Conservation (phyloP, 2,888 invertebrate species). For the Netelia virgata region DNA sequence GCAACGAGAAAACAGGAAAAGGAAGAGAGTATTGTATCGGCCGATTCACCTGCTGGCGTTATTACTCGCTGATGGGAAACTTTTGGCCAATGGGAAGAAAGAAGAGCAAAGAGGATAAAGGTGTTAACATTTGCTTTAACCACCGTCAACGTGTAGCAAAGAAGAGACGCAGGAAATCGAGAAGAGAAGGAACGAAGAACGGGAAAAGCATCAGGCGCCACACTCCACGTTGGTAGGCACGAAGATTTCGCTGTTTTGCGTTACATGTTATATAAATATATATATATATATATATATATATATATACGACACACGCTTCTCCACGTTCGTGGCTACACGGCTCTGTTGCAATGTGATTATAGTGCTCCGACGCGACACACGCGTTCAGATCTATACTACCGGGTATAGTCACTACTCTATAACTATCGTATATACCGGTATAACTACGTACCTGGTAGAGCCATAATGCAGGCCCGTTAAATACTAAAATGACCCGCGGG, state of each 20-base stretch:
- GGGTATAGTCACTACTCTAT: slow-evolving; percentile 47
- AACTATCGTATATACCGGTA: slow-evolving; percentile 24
- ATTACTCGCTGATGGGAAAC: slow-evolving; percentile 51
- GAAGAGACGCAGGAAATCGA: slow-evolving; percentile 16
- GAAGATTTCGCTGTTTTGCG: not conserved
- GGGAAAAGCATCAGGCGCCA: slow-evolving; percentile 33
- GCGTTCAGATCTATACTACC: slow-evolving; percentile 36
- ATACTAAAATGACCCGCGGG: slow-evolving; percentile 79
- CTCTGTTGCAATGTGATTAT: slow-evolving; percentile 55
- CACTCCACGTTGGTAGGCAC: slow-evolving; percentile 13
- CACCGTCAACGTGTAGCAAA: slow-evolving; percentile 22
- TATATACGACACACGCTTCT: not conserved
- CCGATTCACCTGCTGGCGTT: slow-evolving; percentile 6
- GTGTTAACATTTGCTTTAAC: slow-evolving; percentile 80
- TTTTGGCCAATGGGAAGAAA: slow-evolving; percentile 30
- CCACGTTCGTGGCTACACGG: not conserved
- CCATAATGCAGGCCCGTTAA: slow-evolving; percentile 80
- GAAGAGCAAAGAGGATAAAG: slow-evolving; percentile 69
- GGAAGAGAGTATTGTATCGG: not conserved
- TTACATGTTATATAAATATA: not conserved
- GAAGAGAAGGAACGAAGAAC: slow-evolving; percentile 32
- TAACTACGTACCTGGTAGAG: slow-evolving; percentile 68
- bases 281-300: not conserved
- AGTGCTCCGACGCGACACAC: slow-evolving; percentile 45
- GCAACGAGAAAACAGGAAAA: not conserved